Evolutionary conservation across 2,888 invertebrate species (phyloP), one percentile per base, ranked within the genome.

Genomic region (Calameuta pallipes): DNA sequence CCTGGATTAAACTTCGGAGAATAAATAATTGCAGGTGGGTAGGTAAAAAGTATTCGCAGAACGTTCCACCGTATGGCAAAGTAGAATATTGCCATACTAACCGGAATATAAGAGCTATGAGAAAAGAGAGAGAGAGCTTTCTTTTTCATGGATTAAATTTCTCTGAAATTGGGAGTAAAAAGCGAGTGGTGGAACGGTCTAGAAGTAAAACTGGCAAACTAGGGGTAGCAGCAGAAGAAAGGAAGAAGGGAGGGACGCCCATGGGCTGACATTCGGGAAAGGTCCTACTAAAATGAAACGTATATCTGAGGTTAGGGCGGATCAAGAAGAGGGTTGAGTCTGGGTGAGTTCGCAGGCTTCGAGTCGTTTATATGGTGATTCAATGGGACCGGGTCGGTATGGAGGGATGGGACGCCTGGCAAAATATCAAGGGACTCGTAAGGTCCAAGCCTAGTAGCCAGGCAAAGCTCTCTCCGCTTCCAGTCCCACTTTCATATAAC

Each of bases 281-380:
- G 36, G 37, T 23, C 74, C 74, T 79, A 76, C 79, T 80, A 84
- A 83, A 85, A 89, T 83, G 88, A 89, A 88, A 89, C 87, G 88
- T 88, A 88, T 87, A 88, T 89, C 87, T 84, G 87, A 88, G 88
- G 89, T 89, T 87, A 84, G 83, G 85, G 81, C 85, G 87, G 88
- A 87, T 87, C 88, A 88, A 87, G 56, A 56, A 56, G 56, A 56
- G 87, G 87, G 87, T 85, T 87, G 87, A 83, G 80, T 82, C 80
- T 73, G 81, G 83, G 82, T 79, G 30, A 71, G 69, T 33, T 71
- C 37, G 76, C 79, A 80, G 85, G 84, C 83, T 85, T 82, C 83
- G 73, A 87, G 87, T 89, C 89, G 89, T 89, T 89, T 89, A 89
- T 89, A 89, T 89, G 89, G 89, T 89, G 88, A 89, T 89, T 89